Evolutionary conservation across 1,140 invertebrate species (phyloP).

Genomic region (Drosophila burlai): DNA sequence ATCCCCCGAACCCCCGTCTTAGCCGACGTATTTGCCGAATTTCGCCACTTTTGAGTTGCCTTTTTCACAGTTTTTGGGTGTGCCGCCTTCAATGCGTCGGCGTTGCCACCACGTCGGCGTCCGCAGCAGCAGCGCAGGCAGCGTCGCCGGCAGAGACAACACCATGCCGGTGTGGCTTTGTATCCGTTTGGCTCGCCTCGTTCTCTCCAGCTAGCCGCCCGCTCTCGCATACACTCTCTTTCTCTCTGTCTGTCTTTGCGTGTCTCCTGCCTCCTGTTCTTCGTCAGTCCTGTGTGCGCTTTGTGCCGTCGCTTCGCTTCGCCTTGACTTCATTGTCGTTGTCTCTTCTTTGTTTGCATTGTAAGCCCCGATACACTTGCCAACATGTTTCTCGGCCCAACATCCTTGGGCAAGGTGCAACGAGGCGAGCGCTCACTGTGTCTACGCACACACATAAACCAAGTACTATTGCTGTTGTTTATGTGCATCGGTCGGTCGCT

Average conservation of each 20-base stretch:
- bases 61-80: constrained; percentile 78
- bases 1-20: constrained; percentile 8
- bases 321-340: constrained; percentile 80
- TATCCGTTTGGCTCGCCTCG: constrained; percentile 70
- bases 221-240: constrained; percentile 35
- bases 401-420: constrained; percentile 60
- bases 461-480: constrained; percentile 5
- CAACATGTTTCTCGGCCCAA: constrained; percentile 60
- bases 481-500: constrained; percentile 7
- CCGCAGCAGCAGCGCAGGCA: constrained; percentile 45
- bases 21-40: constrained; percentile 17
- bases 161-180: constrained; percentile 73
- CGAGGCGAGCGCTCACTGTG: constrained; percentile 24
- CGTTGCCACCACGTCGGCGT: constrained; percentile 74
- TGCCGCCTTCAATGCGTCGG: constrained; percentile 77
- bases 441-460: constrained; percentile 12
- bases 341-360: constrained; percentile 73
- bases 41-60: constrained; percentile 46
- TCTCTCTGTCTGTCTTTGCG: constrained; percentile 26
- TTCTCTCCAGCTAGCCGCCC: constrained; percentile 27
- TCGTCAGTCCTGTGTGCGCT: constrained; percentile 75
- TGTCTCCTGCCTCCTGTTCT: constrained; percentile 58
- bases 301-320: constrained; percentile 62
- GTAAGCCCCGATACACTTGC: constrained; percentile 77
- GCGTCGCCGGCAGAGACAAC: constrained; percentile 49